Evolutionary conservation across 2,888 invertebrate species (phyloP), one percentile per base, ranked within the genome.

Genomic region (Ypsolopha sequella): DNA sequence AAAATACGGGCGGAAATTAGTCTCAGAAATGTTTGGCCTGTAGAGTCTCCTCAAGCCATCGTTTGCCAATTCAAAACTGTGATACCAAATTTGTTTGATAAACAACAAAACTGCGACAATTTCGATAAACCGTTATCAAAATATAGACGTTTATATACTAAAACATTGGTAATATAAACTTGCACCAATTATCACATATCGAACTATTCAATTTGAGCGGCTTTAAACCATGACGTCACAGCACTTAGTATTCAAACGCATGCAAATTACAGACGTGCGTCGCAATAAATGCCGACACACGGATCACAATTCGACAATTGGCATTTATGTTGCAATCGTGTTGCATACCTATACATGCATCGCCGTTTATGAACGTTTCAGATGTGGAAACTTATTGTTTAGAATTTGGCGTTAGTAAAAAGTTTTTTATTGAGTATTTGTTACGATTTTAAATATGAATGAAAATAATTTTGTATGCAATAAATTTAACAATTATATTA

Each of bases 241-340:
- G 70, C 73, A 80, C 79, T 85, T 82, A 81, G 77, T 84, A 85
- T 86, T 84, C 85, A 86, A 85, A 86, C 85, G 78, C 79, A 85
- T 86, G 85, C 82, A 85, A 85, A 86, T 86, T 80, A 75, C 78
- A 78, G 77, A 78, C 84, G 82, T 80, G 82, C 81, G 78, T 78
- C 81, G 82, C 84, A 85, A 85, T 86, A 85, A 86, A 85, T 84
- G 84, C 80, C 75, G 80, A 79, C 76, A 80, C 73, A 75, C 77
- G 75, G 82, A 82, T 85, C 85, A 82, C 82, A 80, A 82, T 82
- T 82, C 81, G 80, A 79, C 80, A 79, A 82, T 84, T 84, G 80
- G 68, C 80, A 80, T 81, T 80, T 80, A 76, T 72, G 76, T 73
- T 65, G 72, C 76, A 76, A 79, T 76, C 34, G 41, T 11, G 11